These are phyloP conservation scores for Melangyna quadrimaculata DNA, from an alignment of 2,888 invertebrate species.

Conservation along the genomic window DNA sequence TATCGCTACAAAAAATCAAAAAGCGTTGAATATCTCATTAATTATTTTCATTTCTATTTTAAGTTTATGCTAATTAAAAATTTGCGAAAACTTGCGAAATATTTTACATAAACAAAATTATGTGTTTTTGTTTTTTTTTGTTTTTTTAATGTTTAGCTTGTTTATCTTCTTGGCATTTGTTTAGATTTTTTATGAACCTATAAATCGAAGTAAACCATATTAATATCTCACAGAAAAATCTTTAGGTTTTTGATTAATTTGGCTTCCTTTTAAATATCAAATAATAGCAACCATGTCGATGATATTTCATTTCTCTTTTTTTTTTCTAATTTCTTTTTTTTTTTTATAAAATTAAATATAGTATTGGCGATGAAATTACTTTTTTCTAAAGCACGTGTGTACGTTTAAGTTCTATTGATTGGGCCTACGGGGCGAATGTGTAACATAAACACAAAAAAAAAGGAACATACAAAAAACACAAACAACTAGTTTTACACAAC, in stretches of 20 bases:
- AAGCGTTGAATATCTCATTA: conserved; percentile 20
- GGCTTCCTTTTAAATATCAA: not conserved
- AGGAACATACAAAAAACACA: not conserved
- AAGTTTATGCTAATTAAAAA: conserved; percentile 25
- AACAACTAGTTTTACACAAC: conserved; percentile 27
- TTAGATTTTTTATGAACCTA: conserved; percentile 7
- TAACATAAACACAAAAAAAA: conserved; percentile 13
- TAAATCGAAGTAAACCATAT: conserved; percentile 22
- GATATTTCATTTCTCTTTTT: not conserved
- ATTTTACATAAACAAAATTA: not conserved
- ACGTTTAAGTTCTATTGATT: not conserved
- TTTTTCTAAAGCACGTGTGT: conserved; percentile 50
- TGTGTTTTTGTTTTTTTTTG: not conserved
- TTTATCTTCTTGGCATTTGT: conserved; percentile 24
- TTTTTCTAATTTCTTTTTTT: not conserved
- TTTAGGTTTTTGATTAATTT: not conserved
- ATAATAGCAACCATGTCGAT: not conserved
- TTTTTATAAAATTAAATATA: not conserved
- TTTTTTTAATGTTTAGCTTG: not conserved
- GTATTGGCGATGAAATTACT: conserved; percentile 43
- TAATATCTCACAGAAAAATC: not conserved
- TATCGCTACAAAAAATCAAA: conserved; percentile 21
- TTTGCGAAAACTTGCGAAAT: conserved; percentile 45
- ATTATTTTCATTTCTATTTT: conserved; percentile 38
- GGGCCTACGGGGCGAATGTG: conserved; percentile 45